Base-by-base conservation (phyloP, 2,888 invertebrate species). In the Exocentrus adspersus region DNA sequence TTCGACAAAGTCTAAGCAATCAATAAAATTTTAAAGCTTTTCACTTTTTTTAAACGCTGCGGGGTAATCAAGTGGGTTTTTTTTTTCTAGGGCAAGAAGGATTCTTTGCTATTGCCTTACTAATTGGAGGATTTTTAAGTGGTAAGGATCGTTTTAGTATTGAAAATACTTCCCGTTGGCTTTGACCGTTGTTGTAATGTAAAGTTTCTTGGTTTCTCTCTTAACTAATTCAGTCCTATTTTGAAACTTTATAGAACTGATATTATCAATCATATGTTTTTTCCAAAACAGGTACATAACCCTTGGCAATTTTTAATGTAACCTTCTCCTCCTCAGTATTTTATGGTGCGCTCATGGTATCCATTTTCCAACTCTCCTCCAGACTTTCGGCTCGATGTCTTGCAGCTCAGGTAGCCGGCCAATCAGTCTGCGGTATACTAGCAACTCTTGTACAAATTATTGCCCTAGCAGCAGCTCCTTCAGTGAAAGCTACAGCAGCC, bases 401-500 rank as follows among this genome's bases (percentile, higher is more conserved):
- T 2, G 70, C 67, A 9, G 62, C 64, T 2, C 64, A 64, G 12
- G 69, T 50, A 2, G 62, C 70, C 0, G 73, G 73, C 7, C 68
- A 70, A 45, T 54, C 70, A 17, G 52, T 73, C 6, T 68, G 71
- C 20, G 69, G 68, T 10, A 63, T 72, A 5, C 41, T 70, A n/a
- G 58, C 56, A n/a, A 62, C 65, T 1, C 45, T 64, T n/a, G 46
- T 67, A 14, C 68, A 70, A 54, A 60, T 72, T 10, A 19, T 69
- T 4, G 51, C 67, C 6, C 37, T 70, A 1, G 32, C 53, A 1
- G 32, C 63, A 6, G 63, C 64, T 2, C 59, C 59, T 28, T 60
- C 64, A 6, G 61, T 65, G 4, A 41, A 64, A 60, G 42, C 60
- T 2, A 64, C 62, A 7, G 65, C 67, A 9, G 57, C 67, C 2